Percentiles rank a stretch among this genome's conserved stretches.
Conservation (phyloP, 1,140 invertebrate species). For the Trachymyrmex septentrionalis region DNA sequence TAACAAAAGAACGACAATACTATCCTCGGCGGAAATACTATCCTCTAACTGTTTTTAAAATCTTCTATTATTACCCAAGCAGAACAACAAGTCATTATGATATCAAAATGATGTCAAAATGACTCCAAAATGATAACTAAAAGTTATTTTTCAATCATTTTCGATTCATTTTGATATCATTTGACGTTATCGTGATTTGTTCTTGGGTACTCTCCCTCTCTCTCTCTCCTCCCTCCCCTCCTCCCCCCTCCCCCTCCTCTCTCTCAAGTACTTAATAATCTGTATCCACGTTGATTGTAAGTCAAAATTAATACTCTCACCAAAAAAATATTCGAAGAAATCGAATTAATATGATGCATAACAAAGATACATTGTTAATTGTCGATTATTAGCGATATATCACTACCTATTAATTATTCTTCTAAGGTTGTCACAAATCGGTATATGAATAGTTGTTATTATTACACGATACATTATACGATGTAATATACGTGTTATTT, state of each 20-base stretch:
- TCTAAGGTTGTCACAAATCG: slow-evolving; percentile 46
- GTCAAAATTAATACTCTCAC: slow-evolving; percentile 18
- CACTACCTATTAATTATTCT: slow-evolving; percentile 57
- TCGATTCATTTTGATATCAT: no score
- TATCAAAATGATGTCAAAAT: no score
- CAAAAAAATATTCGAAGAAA: background rate
- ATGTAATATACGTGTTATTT: slow-evolving; percentile 52
- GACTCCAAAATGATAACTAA: no score
- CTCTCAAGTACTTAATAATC: background rate
- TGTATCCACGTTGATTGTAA: background rate
- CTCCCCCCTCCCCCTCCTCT: no score
- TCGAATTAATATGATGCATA: background rate
- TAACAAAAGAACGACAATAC: slow-evolving; percentile 15
- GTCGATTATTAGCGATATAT: background rate
- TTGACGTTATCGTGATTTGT: no score
- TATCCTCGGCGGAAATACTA: slow-evolving; percentile 27
- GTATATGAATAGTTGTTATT: slow-evolving; percentile 35
- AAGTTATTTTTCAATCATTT: no score
- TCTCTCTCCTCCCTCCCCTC: no score
- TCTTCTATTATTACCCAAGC: slow-evolving; percentile 7
- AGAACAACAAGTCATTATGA: no score
- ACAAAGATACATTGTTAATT: slow-evolving; percentile 12
- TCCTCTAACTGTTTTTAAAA: slow-evolving; percentile 36
- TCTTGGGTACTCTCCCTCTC: no score
- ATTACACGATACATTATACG: slow-evolving; percentile 61